A percentile compares a stretch with the other conserved stretches of the same genome.
Conservation (phyloP, 2,888 invertebrate genomes). For the Lithophane socia region DNA sequence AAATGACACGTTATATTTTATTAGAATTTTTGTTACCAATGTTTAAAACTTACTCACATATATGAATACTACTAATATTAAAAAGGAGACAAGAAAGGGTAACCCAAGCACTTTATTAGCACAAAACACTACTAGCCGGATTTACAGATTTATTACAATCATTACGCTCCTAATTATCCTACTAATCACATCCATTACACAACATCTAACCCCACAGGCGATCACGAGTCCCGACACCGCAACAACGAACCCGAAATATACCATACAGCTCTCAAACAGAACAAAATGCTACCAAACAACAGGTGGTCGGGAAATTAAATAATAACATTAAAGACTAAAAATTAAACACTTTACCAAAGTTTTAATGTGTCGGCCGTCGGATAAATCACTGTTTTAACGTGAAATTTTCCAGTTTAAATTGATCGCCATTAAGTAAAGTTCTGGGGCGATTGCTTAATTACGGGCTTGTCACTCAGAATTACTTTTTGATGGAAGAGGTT, state of each 20-base stretch:
- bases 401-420: conserved; percentile 68
- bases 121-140: conserved; percentile 14
- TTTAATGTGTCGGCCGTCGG: conserved; percentile 71
- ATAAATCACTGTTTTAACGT: conserved; percentile 69
- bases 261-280: conserved; percentile 6
- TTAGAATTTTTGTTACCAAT: not conserved
- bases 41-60: not conserved
- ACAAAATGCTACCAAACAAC: conserved; percentile 50
- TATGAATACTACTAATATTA: not conserved
- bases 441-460: conserved; percentile 65
- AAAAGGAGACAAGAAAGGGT: not conserved
- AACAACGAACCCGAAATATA: conserved; percentile 11
- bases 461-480: conserved; percentile 62
- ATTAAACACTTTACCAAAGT: conserved; percentile 73
- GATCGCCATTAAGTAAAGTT: conserved; percentile 68
- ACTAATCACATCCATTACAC: conserved; percentile 51
- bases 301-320: conserved; percentile 59
- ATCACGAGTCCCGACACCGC: conserved; percentile 28
- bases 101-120: conserved; percentile 15
- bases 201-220: conserved; percentile 27
- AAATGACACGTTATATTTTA: too few species aligned
- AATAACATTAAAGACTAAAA: conserved; percentile 69
- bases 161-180: conserved; percentile 44
- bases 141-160: conserved; percentile 40
- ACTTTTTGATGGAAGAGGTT: conserved; percentile 61